phyloP scores from a whole-genome alignment of 2,797 vertebrate species.

The Phalloptychus januarius region DNA sequence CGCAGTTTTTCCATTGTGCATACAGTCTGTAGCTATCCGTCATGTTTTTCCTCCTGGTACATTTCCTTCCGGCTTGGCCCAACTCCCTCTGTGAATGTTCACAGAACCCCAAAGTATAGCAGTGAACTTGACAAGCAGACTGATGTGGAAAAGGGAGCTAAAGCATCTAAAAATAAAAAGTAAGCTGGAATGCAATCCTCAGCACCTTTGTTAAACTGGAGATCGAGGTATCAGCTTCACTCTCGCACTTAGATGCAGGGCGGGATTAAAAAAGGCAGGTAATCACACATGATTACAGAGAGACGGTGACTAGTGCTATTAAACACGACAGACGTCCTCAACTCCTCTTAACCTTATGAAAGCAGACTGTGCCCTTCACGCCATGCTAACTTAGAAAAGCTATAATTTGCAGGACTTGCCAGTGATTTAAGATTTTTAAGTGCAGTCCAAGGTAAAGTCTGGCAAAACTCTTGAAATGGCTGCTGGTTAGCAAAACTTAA shows the following conservation, averaged over 20 bases:
- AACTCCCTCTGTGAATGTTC: background rate
- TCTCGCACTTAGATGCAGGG: slow-evolving; percentile 15
- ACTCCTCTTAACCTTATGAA: slow-evolving; percentile 18
- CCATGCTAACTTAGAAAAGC: background rate
- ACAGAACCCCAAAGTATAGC: background rate
- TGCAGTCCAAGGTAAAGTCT: background rate
- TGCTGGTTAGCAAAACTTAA: background rate
- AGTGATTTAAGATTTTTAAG: background rate
- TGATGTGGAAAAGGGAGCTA: background rate
- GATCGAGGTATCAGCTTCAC: background rate
- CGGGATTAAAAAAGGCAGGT: slow-evolving; percentile 37
- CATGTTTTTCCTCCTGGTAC: background rate
- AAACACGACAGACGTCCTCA: slow-evolving; percentile 27
- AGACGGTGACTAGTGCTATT: slow-evolving; percentile 7
- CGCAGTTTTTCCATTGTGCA: background rate
- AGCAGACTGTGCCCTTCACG: background rate
- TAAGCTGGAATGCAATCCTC: background rate
- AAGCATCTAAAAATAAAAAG: background rate
- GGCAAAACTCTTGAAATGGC: background rate
- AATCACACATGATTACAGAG: slow-evolving; percentile 42
- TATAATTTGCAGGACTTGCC: background rate
- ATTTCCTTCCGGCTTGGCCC: slow-evolving; percentile 1
- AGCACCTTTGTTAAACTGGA: slow-evolving; percentile 5
- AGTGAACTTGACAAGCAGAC: slow-evolving; percentile 2
- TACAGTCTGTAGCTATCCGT: background rate